Conservation (phyloP, 2,113 vertebrate genomes). For the Scomber scombrus region DNA sequence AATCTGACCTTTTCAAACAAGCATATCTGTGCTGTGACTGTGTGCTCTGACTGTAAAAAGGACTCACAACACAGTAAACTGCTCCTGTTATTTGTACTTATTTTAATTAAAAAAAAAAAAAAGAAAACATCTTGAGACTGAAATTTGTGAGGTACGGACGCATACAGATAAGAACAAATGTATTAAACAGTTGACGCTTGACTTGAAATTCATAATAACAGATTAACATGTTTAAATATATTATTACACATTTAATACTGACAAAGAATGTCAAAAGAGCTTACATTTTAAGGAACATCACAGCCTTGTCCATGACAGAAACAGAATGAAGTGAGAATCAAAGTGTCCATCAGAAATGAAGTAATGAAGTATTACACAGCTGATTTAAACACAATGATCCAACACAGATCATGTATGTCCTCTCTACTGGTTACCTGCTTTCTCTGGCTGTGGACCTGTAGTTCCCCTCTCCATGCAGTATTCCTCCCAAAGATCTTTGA, state of each 20-base stretch:
- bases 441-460: slow-evolving; percentile 4
- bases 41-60: background rate
- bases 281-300: too few species aligned
- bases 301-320: background rate
- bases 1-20: slow-evolving; percentile 40
- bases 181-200: background rate
- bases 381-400: background rate
- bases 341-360: too few species aligned
- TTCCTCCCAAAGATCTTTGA: slow-evolving; percentile 58
- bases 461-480: slow-evolving; percentile 53
- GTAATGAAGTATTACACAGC: background rate
- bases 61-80: background rate
- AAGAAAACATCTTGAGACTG: background rate
- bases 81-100: background rate
- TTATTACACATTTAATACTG: background rate
- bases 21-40: background rate
- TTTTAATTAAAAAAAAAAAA: slow-evolving; percentile 9
- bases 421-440: slow-evolving; percentile 3
- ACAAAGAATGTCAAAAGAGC: background rate
- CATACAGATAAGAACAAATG: background rate
- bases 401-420: background rate
- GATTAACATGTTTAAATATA: background rate
- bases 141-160: background rate
- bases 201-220: too few species aligned
- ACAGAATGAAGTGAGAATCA: background rate